Base-by-base conservation (phyloP, 2,797 vertebrate species). In the Gymnocypris eckloni region DNA sequence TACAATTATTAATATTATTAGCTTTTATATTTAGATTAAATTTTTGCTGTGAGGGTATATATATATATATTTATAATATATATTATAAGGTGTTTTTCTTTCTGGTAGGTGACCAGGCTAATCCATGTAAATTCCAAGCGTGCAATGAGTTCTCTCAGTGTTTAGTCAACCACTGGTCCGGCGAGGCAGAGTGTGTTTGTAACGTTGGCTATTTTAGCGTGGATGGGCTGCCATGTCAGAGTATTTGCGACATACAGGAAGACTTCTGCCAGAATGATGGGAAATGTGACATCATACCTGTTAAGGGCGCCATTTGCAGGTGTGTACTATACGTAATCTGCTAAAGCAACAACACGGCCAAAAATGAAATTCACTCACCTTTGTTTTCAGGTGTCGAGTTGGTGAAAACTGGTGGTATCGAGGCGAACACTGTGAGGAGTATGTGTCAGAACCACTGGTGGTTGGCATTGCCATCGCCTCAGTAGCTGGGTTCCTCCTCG, bases 341-440 rank as follows among this genome's bases (percentile, higher is more conserved):
- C 64, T 75, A 75, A 75, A 76, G 71, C 18, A 48, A 75, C 43
- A 75, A 20, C 56, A 15, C 0, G 6, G 3, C 43, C 12, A n/a
- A 45, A 75, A 56, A 41, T 2, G 0, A 20, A 50, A 25, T 54
- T 67, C n/a, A 33, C 52, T 45, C 39, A 56, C 16, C 22, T 11
- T 28, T 22, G 4, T 45, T 39, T n/a, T 48, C 22, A 99, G 98
- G 87, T 99, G 97, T 89, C 97, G 96, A 2, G 97, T 98, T 0
- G 97, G 97, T 79, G 97, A 98, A 91, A 98, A 98, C 91, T 99
- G 98, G 97, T 98, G 97, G 97, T 98, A 98, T 86, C 96, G 97
- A 2, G 98, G 98, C 0, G 96, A 98, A 77, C 98, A 96, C 90
- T 99, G 98, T 37, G 97, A 99, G 89, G 98, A 99, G 86, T 98